Percentiles rank a stretch among this genome's conserved stretches.
phyloP scores from a whole-genome alignment of 1,140 invertebrate genomes.

The Galleria mellonella region DNA sequence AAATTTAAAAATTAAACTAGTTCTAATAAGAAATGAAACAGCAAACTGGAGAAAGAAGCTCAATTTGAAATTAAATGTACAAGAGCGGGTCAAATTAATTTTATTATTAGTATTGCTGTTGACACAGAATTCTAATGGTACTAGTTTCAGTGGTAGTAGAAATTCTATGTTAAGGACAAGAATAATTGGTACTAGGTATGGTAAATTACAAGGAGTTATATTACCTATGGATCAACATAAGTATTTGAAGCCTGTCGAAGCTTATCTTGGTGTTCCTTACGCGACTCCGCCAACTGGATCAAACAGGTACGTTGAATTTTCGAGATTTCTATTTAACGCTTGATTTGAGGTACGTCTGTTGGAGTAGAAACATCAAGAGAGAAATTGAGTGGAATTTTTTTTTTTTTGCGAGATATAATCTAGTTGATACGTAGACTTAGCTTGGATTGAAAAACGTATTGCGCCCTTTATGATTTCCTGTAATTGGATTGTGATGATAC shows the following conservation, averaged over 20 bases:
- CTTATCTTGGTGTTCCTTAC: constrained; percentile 96
- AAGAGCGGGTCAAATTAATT: constrained; percentile 39
- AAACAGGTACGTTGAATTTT: constrained; percentile 75
- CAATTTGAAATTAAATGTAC: constrained; percentile 16
- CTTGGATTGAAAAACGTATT: too few species aligned
- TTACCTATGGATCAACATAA: constrained; percentile 84
- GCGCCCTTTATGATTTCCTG: too few species aligned
- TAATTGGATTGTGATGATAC: too few species aligned
- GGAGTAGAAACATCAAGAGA: not conserved
- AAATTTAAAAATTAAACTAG: constrained; percentile 14
- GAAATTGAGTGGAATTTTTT: too few species aligned
- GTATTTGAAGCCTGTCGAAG: constrained; percentile 84
- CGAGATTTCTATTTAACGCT: constrained; percentile 14
- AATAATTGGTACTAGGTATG: constrained; percentile 87
- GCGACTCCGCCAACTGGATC: constrained; percentile 92
- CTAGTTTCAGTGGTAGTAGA: constrained; percentile 51
- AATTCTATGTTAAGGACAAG: constrained; percentile 79
- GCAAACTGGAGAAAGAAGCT: constrained; percentile 6
- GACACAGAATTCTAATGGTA: constrained; percentile 45
- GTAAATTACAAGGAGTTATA: constrained; percentile 86
- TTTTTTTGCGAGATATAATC: too few species aligned
- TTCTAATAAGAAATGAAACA: constrained; percentile 18
- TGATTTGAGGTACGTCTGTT: constrained; percentile 1
- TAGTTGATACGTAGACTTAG: too few species aligned
- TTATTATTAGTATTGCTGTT: constrained; percentile 48